Percentiles rank a stretch among this genome's conserved stretches.
Conservation (phyloP, 2,888 invertebrate genomes). For the Balanococcus diminutus region DNA sequence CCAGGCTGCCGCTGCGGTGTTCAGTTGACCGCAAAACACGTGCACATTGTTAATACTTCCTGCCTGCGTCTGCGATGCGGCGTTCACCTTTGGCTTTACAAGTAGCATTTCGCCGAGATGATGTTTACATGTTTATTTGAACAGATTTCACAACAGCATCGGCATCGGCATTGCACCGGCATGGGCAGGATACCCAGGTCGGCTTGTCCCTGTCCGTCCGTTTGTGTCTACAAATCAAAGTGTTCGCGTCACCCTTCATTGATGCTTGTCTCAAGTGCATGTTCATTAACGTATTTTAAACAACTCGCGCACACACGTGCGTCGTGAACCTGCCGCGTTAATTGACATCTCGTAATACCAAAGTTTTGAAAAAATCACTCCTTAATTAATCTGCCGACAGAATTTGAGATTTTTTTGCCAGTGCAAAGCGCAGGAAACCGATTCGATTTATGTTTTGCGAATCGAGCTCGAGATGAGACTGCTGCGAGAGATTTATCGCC, state of each 20-base stretch:
- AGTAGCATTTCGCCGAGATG: not conserved
- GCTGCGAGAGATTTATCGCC: not conserved
- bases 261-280: not conserved
- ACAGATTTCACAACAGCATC: not conserved
- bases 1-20: slow-evolving; percentile 9
- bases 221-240: slow-evolving; percentile 42
- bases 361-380: not conserved
- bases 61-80: not conserved
- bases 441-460: no score
- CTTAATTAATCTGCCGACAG: not conserved
- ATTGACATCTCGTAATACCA: not conserved
- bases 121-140: not conserved
- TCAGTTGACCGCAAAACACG: slow-evolving; percentile 53
- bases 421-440: not conserved
- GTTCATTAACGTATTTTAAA: not conserved
- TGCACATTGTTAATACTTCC: slow-evolving; percentile 53
- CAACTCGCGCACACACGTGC: no score
- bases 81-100: not conserved
- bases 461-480: no score
- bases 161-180: no score
- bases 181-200: not conserved
- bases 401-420: not conserved
- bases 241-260: slow-evolving; percentile 37
- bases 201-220: not conserved
- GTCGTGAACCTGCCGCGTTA: not conserved